A percentile compares a stretch with the other conserved stretches of the same genome.
phyloP scores from a whole-genome alignment of 2,888 invertebrate genomes.

The Pseudolycoriella hygida region DNA sequence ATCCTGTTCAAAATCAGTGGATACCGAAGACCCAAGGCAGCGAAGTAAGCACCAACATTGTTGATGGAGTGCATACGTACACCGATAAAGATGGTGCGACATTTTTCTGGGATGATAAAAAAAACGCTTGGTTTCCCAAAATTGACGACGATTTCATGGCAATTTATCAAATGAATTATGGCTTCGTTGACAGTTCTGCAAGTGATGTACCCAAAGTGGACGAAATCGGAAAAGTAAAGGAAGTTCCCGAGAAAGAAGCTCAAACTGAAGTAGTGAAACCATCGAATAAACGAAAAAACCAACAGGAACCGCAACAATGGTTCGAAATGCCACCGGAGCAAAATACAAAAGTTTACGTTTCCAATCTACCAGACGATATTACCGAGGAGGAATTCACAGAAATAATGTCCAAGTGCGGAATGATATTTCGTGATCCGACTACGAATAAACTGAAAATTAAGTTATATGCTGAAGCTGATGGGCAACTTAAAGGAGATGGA shows the following conservation, averaged over 20 bases:
- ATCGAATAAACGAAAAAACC: slow-evolving; percentile 10
- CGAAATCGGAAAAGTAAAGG: background rate
- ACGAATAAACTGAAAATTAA: slow-evolving; percentile 76
- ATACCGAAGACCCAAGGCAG: slow-evolving; percentile 17
- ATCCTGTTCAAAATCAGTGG: slow-evolving; percentile 43
- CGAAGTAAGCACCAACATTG: slow-evolving; percentile 42
- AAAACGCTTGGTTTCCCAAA: slow-evolving; percentile 93
- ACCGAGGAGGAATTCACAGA: slow-evolving; percentile 80
- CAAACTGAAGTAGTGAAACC: slow-evolving; percentile 13
- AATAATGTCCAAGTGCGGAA: slow-evolving; percentile 90
- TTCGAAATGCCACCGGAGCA: slow-evolving; percentile 76
- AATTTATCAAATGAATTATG: slow-evolving; percentile 88
- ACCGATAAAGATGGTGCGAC: slow-evolving; percentile 75
- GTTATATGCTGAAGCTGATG: slow-evolving; percentile 66
- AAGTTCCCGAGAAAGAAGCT: slow-evolving; percentile 14
- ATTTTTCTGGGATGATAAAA: slow-evolving; percentile 80
- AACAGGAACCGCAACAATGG: slow-evolving; percentile 44
- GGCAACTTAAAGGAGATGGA: slow-evolving; percentile 88
- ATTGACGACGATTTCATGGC: slow-evolving; percentile 95
- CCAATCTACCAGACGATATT: slow-evolving; percentile 73
- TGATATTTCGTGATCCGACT: slow-evolving; percentile 73
- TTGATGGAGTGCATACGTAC: slow-evolving; percentile 61
- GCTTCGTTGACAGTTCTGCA: slow-evolving; percentile 43
- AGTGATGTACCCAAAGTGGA: slow-evolving; percentile 6
- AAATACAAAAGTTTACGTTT: slow-evolving; percentile 93